Evolutionary conservation across 2,113 vertebrate genomes (phyloP).

Genomic region (Mungos mungo): DNA sequence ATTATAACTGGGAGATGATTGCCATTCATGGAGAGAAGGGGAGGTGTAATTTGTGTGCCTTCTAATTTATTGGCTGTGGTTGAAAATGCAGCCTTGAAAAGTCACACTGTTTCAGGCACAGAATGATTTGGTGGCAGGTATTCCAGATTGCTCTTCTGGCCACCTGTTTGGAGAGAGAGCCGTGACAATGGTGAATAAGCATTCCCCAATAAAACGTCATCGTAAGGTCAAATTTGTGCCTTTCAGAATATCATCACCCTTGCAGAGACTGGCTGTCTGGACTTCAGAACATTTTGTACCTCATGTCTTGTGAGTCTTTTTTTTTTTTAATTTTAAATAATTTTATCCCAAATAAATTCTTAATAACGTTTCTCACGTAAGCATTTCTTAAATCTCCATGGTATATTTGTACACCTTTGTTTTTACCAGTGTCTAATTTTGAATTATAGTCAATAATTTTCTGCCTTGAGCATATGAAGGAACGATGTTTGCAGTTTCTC

Average conservation of each 20-base stretch:
- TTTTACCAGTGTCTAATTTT: constrained; percentile 32
- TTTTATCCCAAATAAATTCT: constrained; percentile 18
- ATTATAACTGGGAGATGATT: background rate
- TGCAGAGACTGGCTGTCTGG: constrained; percentile 94
- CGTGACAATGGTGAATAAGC: background rate
- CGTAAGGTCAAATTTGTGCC: constrained; percentile 1
- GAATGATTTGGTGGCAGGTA: constrained; percentile 25
- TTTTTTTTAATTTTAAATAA: constrained; percentile 24
- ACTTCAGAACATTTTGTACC: constrained; percentile 94
- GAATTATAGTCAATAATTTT: constrained; percentile 41
- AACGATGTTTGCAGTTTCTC: constrained; percentile 10
- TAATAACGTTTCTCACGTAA: background rate
- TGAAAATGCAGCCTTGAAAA: constrained; percentile 55
- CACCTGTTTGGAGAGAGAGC: background rate
- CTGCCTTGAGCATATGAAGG: background rate
- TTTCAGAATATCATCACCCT: constrained; percentile 93
- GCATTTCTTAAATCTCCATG: constrained; percentile 20
- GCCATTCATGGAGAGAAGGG: background rate
- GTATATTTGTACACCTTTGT: background rate
- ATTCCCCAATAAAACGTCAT: background rate
- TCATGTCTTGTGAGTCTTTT: constrained; percentile 93
- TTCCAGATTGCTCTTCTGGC: constrained; percentile 42
- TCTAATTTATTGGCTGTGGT: constrained; percentile 44
- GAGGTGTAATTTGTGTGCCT: background rate
- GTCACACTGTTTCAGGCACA: constrained; percentile 49